phyloP scores from a whole-genome alignment of 2,888 invertebrate genomes.

The Exephanes ischioxanthus region DNA sequence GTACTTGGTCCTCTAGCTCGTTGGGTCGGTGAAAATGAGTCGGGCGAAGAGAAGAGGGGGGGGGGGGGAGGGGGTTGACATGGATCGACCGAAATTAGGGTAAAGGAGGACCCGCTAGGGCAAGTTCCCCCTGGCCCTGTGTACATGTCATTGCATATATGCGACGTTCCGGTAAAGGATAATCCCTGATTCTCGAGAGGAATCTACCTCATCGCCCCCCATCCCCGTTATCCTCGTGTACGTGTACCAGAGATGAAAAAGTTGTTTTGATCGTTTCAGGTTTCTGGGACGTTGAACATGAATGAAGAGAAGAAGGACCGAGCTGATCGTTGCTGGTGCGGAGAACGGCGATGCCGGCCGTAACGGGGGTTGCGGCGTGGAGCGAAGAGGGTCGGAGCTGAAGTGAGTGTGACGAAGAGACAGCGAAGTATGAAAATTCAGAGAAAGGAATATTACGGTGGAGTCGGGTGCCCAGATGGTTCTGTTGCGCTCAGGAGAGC shows the following conservation, averaged over 20 bases:
- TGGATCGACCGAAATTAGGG: constrained; percentile 67
- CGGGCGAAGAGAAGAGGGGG: constrained; percentile 29
- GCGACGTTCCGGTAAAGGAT: constrained; percentile 53
- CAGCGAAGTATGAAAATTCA: constrained; percentile 49
- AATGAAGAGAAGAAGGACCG: constrained; percentile 74
- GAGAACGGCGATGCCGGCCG: constrained; percentile 47
- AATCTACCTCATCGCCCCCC: constrained; percentile 34
- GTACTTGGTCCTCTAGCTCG: constrained; percentile 47
- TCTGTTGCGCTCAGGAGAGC: constrained; percentile 2
- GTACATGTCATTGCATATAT: constrained; percentile 27
- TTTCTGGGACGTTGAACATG: constrained; percentile 82
- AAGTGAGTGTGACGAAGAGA: constrained; percentile 49
- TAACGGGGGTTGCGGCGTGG: constrained; percentile 34
- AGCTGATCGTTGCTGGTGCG: constrained; percentile 60
- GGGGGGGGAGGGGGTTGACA: constrained; percentile 26
- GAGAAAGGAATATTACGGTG: constrained; percentile 4
- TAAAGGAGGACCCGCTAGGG: constrained; percentile 36
- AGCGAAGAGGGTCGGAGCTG: constrained; percentile 29
- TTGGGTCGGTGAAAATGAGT: constrained; percentile 44
- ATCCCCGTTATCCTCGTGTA: constrained; percentile 24
- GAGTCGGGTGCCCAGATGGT: constrained; percentile 31
- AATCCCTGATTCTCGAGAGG: constrained; percentile 64
- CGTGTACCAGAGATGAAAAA: constrained; percentile 76
- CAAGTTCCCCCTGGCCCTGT: not conserved
- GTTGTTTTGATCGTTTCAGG: constrained; percentile 83